Evolutionary conservation across 1,140 invertebrate species (phyloP).

Genomic region (Holotrichia oblita): DNA sequence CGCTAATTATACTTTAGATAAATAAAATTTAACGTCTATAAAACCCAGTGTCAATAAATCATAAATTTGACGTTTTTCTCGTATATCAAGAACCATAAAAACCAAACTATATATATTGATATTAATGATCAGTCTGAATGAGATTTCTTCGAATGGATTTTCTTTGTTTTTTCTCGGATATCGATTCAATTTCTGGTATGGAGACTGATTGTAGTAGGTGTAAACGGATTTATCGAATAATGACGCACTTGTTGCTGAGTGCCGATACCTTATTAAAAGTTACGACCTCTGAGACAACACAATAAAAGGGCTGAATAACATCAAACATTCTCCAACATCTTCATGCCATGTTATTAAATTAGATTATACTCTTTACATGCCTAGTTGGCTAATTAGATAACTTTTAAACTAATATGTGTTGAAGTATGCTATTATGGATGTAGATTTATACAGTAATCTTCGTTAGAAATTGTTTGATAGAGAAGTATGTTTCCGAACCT

Average conservation of each 20-base stretch:
- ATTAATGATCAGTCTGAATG: neutral
- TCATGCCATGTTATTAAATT: slow-evolving; percentile 1
- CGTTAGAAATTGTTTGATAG: no score
- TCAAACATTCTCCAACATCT: slow-evolving; percentile 9
- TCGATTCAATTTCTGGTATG: neutral
- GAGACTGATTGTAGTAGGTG: slow-evolving; percentile 43
- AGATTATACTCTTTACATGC: neutral
- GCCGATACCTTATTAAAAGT: slow-evolving; percentile 53
- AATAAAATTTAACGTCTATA: neutral
- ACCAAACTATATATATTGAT: neutral
- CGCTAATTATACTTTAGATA: no score
- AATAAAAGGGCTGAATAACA: slow-evolving; percentile 42
- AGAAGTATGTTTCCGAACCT: no score
- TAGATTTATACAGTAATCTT: no score
- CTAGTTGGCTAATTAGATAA: neutral
- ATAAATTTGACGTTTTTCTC: neutral
- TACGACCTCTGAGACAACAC: slow-evolving; percentile 52
- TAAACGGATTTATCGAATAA: slow-evolving; percentile 43
- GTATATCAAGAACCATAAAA: neutral
- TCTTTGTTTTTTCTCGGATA: neutral
- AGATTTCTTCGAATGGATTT: neutral
- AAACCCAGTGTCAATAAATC: neutral
- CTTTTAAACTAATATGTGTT: no score
- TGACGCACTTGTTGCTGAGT: slow-evolving; percentile 42
- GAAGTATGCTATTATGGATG: no score